Base-by-base conservation (phyloP, 2,888 invertebrate genomes). In the Sussaba pulchella region DNA sequence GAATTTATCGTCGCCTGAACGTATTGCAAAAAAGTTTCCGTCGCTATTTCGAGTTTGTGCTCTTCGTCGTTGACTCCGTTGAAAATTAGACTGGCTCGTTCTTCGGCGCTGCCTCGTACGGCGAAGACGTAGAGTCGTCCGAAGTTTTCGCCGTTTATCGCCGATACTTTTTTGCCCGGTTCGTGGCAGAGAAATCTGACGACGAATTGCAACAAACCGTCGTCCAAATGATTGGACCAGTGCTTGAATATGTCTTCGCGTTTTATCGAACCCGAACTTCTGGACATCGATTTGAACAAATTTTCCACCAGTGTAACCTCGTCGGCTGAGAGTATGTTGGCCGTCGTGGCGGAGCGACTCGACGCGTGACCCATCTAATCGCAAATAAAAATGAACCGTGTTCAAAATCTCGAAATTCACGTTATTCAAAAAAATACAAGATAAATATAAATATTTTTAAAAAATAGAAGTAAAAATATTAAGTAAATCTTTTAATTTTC, bases 1-100 rank as follows among this genome's bases (percentile, higher is more conserved):
- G 96, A 96, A 36, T 95, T 95, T 0, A 96, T 95, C 87, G 96
- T 95, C 82, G 96, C 95, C 89, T 96, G 96, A 82, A 96, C 95
- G 89, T 96, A 96, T 94, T 96, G 92, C n/a, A 92, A 91, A 76
- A 87, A 91, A 52, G 82, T 87, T 12, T 84, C 83, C 19, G 88
- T 90, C 1, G 91, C 86, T 45, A 91, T 89, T 47, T 89, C 90
- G 17, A 83, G 80, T 41, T 90, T 91, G 19, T 88, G 89, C 17
- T 91, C 92, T 2, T 91, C 91, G 8, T 92, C 92, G 0, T 89
- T 87, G 17, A 84, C 88, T 3, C 92, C 92, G 2, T 89, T 85
- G n/a, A 91, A 88, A 8, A 92, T 83, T 6, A 92, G 75, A 36
- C 83, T 89, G 0, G 91, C 85, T 2, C 91, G 88, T 73, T 92